Base-by-base conservation (phyloP, 2,797 vertebrate species). In the Anomalospiza imberbis region DNA sequence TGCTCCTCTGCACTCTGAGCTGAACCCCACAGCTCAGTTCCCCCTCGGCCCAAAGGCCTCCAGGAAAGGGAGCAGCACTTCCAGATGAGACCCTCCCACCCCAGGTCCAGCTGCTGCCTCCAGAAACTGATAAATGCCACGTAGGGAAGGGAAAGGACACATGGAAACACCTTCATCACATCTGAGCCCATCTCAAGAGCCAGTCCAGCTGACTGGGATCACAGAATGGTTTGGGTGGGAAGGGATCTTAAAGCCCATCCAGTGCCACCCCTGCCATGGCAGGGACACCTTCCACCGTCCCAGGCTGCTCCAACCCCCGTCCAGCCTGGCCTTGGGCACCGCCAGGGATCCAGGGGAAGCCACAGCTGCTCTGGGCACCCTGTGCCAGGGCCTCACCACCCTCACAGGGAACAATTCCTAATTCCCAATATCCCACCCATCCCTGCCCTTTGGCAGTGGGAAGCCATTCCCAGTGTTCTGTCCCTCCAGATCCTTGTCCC, bases 381-480 rank as follows among this genome's bases (percentile, higher is more conserved):
- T 53, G n/a, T 47, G 47, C 54, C 75, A 88, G 75, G 24, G 3
- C 28, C 24, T 66, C 0, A 0, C 4, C 70, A 14, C 10, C 12
- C 20, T 34, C 14, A 1, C 2, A 7, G 42, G 10, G 9, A 29
- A 25, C 13, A 20, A 38, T 62, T 89, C 13, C n/a, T n/a, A n/a
- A n/a, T 1, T 6, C 32, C 42, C 42, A 55, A 4, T 21, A 3
- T 38, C 32, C 36, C 32, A 38, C 5, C 48, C 1, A 20, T 0
- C 19, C 16, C 48, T 54, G 54, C 31, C 24, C 55, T 58, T 55
- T 48, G 55, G 10, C 31, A 68, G 0, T 32, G 31, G 31, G 12
- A 54, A 58, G 48, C 26, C 62, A 68, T 42, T 82, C 22, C 16
- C 19, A 5, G 8, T 20, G 18, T 61, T 22, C 48, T 74, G 48